Base-by-base conservation (phyloP, 2,888 invertebrate genomes). In the Sinohyriopsis cumingii region DNA sequence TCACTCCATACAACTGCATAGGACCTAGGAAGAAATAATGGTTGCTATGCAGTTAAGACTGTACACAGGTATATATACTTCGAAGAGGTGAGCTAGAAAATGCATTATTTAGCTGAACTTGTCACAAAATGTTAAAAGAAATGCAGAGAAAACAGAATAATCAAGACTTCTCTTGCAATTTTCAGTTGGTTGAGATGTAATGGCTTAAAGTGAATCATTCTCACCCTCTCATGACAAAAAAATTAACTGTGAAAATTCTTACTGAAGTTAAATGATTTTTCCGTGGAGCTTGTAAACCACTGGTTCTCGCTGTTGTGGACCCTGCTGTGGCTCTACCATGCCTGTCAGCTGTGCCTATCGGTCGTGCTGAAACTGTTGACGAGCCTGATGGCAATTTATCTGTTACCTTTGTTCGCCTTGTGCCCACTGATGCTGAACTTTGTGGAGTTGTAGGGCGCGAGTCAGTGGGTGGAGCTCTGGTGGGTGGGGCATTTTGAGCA, bases 181-280 rank as follows among this genome's bases (percentile, higher is more conserved):
- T 45, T 45, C 4, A 45, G 45, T 45, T 12, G 1, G 45, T 0
- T 15, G 45, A 45, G 15, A 45, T 12, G 45, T 45, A 15, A 45
- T 45, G 45, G 45, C 45, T 45, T 45, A 45, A 45, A 45, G 15
- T 45, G 45, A 45, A 15, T 45, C 3, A 45, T 45, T 45, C 15
- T 45, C 15, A 45, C 45, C 2, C 45, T 45, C 0, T 12, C 12
- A 45, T 15, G 45, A 45, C 12, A 45, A 45, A 45, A 12, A 45
- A 45, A 45, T 45, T 45, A 3, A 45, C 6, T 33, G 45, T 12
- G 33, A 63, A 45, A 60, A 53, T 63, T 19, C 75, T 66, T 75
- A 82, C 82, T 71, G 81, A 76, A 60, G 80, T 81, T 2, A 78
- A 60, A 59, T 79, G 79, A 55, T 80, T 78, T 68, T 76, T 77